phyloP scores from a whole-genome alignment of 2,113 vertebrate genomes.

The Cairina moschata region DNA sequence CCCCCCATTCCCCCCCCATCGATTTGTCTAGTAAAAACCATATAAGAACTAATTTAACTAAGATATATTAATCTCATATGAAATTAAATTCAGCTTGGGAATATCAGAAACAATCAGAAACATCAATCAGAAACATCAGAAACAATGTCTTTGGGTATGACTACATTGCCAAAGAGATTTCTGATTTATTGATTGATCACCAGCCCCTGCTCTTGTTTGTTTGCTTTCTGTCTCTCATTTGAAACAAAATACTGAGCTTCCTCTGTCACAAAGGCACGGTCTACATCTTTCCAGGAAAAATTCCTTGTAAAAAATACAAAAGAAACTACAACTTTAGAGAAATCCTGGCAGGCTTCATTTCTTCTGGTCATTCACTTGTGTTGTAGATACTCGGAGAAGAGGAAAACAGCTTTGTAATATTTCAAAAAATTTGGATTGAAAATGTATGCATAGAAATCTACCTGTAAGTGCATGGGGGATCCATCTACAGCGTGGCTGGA shows the following conservation, averaged over 20 bases:
- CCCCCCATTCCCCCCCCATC: too few species aligned
- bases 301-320: background rate
- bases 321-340: background rate
- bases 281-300: background rate
- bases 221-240: background rate
- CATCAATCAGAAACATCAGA: background rate
- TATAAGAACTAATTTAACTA: background rate
- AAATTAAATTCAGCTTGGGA: background rate
- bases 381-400: background rate
- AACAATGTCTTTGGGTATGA: background rate
- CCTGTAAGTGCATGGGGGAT: rapidly evolving
- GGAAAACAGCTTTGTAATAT: background rate
- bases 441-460: rapidly evolving
- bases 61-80: background rate
- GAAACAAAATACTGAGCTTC: background rate
- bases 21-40: background rate
- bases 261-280: background rate
- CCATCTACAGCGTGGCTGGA: background rate
- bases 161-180: rapidly evolving
- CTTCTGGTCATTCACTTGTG: background rate
- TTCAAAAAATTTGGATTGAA: background rate
- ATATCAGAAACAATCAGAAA: background rate
- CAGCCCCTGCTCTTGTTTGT: background rate
- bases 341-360: background rate
- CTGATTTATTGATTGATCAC: background rate